These are phyloP conservation scores for Bovichtus diacanthus DNA, from an alignment of 2,797 vertebrate species.

Conservation along the genomic window DNA sequence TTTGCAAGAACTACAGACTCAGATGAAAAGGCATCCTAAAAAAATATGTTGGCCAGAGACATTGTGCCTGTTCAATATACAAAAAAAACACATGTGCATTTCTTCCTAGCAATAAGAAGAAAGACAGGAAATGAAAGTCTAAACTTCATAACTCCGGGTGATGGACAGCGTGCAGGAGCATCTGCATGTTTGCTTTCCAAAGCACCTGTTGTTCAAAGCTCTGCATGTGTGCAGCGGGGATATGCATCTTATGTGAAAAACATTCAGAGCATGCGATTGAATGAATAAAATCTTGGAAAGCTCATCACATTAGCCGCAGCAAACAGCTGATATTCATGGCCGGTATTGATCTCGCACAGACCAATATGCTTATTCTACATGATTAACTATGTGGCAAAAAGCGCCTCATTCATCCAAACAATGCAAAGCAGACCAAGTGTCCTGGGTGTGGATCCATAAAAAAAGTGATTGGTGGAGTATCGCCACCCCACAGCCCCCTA, in stretches of 20 bases:
- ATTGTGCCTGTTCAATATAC: too few species aligned
- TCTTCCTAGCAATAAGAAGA: too few species aligned
- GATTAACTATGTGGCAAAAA: neutral
- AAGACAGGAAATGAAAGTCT: too few species aligned
- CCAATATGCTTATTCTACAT: neutral
- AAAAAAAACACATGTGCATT: too few species aligned
- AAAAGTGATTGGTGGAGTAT: conserved; percentile 48
- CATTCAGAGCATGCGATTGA: neutral
- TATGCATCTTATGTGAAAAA: neutral
- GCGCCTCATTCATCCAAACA: conserved; percentile 40
- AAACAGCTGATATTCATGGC: conserved; percentile 35
- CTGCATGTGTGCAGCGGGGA: neutral
- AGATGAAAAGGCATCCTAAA: neutral
- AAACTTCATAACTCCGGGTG: too few species aligned
- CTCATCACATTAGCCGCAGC: neutral
- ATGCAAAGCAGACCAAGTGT: conserved; percentile 12
- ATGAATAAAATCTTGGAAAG: neutral
- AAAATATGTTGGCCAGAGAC: neutral
- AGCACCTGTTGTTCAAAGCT: conserved; percentile 8
- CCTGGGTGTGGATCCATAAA: conserved; percentile 53
- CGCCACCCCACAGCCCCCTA: conserved; percentile 22
- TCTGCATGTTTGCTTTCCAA: neutral
- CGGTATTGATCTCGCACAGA: conserved; percentile 29
- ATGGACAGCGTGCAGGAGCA: neutral
- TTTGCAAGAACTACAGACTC: neutral